These are phyloP conservation scores for Rhabdomys pumilio DNA, from an alignment of 2,797 vertebrate species.

Conservation along the genomic window DNA sequence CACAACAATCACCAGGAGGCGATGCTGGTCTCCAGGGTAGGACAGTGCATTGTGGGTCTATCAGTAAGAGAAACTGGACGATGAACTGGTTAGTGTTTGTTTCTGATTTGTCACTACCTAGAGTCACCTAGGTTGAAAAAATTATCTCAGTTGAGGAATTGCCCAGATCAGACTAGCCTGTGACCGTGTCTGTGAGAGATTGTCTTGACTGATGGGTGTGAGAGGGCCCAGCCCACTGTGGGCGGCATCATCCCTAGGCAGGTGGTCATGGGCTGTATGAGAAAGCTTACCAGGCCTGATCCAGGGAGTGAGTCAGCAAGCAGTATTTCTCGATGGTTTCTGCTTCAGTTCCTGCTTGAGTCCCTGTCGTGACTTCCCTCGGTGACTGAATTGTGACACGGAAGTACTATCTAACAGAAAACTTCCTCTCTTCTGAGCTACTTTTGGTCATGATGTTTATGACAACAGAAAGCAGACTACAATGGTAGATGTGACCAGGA, in stretches of 20 bases:
- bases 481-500: too few species aligned
- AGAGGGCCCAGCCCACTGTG: background rate
- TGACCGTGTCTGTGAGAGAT: background rate
- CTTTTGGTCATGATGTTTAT: background rate
- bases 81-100: background rate
- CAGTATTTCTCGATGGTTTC: too few species aligned
- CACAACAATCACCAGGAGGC: background rate
- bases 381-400: background rate
- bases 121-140: background rate
- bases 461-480: too few species aligned
- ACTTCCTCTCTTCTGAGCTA: background rate
- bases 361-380: background rate
- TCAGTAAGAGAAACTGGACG: rapidly evolving
- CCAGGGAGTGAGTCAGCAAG: background rate
- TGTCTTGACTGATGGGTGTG: background rate
- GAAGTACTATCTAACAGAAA: background rate
- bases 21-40: background rate
- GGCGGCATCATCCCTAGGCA: background rate
- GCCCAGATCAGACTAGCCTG: background rate
- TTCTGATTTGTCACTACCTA: background rate
- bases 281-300: background rate
- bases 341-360: background rate
- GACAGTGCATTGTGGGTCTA: rapidly evolving
- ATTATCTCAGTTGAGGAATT: background rate
- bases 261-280: too few species aligned